These are phyloP conservation scores for Calameuta filiformis DNA, from an alignment of 2,888 invertebrate species.

Conservation along the genomic window DNA sequence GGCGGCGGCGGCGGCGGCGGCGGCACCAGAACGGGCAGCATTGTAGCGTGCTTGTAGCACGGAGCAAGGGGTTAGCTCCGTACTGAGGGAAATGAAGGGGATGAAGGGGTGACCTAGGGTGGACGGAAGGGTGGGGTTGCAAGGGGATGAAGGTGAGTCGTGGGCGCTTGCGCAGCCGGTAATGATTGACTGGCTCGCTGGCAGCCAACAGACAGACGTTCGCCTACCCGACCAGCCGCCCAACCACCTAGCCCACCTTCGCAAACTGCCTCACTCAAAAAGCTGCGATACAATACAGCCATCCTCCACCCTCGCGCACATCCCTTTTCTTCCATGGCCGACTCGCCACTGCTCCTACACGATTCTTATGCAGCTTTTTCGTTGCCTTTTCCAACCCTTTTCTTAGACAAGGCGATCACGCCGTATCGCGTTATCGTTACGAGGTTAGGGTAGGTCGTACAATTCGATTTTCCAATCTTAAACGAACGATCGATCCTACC, in stretches of 20 bases:
- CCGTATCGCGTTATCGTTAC: background rate
- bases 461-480: background rate
- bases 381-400: constrained; percentile 42
- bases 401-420: constrained; percentile 12
- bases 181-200: constrained; percentile 67
- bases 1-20: constrained; percentile 5
- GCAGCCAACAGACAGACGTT: constrained; percentile 67
- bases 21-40: constrained; percentile 35
- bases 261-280: constrained; percentile 39
- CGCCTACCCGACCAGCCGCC: constrained; percentile 49
- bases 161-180: constrained; percentile 63
- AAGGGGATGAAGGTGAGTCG: constrained; percentile 24
- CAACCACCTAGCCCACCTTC: constrained; percentile 34
- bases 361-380: constrained; percentile 36
- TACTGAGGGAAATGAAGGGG: constrained; percentile 52
- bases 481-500: background rate
- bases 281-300: constrained; percentile 51
- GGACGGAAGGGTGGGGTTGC: constrained; percentile 30
- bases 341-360: constrained; percentile 23
- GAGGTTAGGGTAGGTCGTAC: background rate
- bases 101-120: constrained; percentile 24
- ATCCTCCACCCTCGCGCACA: constrained; percentile 23
- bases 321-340: constrained; percentile 36
- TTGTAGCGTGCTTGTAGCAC: constrained; percentile 61
- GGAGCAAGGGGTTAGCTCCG: constrained; percentile 56